Percentiles rank a stretch among this genome's conserved stretches.
Evolutionary conservation across 2,888 invertebrate species (phyloP).

Genomic region (Heliconius erato): DNA sequence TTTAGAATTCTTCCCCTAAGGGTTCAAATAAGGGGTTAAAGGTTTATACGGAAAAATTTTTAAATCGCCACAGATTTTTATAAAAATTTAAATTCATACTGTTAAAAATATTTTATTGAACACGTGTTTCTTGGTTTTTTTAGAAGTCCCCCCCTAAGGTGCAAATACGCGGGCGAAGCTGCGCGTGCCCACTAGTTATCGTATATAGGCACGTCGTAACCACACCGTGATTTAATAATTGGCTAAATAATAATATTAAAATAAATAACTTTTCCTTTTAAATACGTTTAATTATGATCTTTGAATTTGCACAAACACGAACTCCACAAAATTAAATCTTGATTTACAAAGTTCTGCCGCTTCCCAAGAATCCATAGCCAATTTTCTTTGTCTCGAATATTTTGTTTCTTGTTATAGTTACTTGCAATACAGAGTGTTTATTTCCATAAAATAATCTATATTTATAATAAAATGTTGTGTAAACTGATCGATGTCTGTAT

Average conservation of each 20-base stretch:
- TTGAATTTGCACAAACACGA: conserved; percentile 55
- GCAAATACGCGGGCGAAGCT: too few relatives aligned
- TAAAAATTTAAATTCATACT: too few relatives aligned
- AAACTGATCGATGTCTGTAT: too few relatives aligned
- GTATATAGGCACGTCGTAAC: background rate
- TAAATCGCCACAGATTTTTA: too few relatives aligned
- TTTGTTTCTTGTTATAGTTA: conserved; percentile 13
- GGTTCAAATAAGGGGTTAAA: too few relatives aligned
- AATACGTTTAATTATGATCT: conserved; percentile 44
- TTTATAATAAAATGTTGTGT: background rate
- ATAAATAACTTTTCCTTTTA: conserved; percentile 36
- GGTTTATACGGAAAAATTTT: too few relatives aligned
- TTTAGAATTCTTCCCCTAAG: too few relatives aligned
- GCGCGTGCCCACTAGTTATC: too few relatives aligned
- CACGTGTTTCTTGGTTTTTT: too few relatives aligned
- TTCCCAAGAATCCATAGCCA: conserved; percentile 55
- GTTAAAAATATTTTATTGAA: too few relatives aligned
- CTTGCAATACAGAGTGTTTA: background rate
- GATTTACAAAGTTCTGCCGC: conserved; percentile 62
- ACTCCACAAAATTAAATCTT: conserved; percentile 62
- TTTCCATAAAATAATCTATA: background rate
- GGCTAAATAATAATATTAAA: background rate
- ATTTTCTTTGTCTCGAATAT: conserved; percentile 59
- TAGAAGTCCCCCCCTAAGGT: too few relatives aligned
- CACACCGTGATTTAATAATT: background rate